Evolutionary conservation across 2,797 vertebrate species (phyloP).

Genomic region (Falco naumanni): DNA sequence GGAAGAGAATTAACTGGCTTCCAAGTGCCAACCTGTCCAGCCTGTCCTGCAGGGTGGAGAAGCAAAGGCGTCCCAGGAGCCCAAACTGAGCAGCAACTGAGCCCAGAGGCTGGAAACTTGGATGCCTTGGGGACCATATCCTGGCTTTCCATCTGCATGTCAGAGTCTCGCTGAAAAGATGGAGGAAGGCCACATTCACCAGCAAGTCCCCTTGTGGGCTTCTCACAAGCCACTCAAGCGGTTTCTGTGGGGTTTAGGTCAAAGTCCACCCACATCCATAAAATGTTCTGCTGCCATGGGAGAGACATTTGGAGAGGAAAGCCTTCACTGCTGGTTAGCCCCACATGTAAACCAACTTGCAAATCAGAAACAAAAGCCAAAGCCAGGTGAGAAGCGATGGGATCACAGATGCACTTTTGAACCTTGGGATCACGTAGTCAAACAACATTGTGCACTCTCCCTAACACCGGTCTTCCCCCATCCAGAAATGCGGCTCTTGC

Average conservation of each 20-base stretch:
- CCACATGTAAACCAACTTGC: not conserved
- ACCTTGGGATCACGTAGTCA: not conserved
- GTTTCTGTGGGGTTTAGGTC: not conserved
- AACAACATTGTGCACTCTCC: not conserved
- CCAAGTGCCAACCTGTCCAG: not conserved
- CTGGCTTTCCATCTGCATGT: not conserved
- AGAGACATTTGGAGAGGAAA: not conserved
- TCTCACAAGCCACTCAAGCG: not conserved
- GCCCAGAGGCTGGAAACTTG: not conserved
- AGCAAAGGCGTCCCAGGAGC: not conserved
- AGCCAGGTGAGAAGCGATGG: rapidly evolving
- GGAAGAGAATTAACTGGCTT: not conserved
- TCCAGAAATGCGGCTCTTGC: not conserved
- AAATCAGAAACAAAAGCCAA: not conserved
- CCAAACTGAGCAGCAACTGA: not conserved
- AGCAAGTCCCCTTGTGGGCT: not conserved
- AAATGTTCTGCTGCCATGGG: not conserved
- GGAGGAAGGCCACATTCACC: not conserved
- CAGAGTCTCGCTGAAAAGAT: not conserved
- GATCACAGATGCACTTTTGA: not conserved
- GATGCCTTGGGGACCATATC: not conserved
- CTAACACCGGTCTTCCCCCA: not conserved
- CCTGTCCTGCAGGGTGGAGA: not conserved
- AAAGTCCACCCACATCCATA: not conserved
- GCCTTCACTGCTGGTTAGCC: not conserved